phyloP scores from a whole-genome alignment of 2,113 vertebrate genomes.

The Cyprinodon tularosa region DNA sequence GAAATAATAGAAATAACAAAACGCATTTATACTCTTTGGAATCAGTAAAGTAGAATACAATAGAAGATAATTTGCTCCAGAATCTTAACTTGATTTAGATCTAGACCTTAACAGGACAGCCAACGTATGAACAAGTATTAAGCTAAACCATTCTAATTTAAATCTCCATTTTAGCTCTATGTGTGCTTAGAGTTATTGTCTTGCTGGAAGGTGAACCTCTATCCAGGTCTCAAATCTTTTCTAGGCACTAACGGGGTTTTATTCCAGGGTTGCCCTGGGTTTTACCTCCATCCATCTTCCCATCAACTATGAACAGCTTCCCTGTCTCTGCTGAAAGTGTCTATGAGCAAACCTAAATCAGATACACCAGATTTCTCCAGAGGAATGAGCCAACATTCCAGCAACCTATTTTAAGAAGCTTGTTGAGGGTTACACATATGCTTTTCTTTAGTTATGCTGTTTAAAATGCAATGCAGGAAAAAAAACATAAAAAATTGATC shows the following conservation, averaged over 20 bases:
- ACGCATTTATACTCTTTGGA: no score
- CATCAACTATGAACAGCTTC: neutral
- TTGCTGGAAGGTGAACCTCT: neutral
- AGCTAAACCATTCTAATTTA: no score
- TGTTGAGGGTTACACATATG: neutral
- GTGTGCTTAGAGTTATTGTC: no score
- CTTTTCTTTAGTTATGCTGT: neutral
- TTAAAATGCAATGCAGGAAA: neutral
- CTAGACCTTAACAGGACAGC: no score
- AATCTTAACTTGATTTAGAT: no score
- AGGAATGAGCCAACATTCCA: neutral
- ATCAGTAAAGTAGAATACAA: no score
- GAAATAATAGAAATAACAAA: no score
- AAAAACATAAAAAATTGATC: neutral
- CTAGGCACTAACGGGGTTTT: neutral
- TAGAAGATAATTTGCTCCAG: no score
- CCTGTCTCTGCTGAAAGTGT: neutral
- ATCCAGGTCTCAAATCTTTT: neutral
- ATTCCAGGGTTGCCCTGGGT: neutral
- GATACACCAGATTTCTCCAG: neutral
- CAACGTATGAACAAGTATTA: no score
- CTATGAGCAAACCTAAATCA: neutral
- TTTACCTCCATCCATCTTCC: neutral
- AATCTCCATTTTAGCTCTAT: no score
- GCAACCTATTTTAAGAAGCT: neutral